These are phyloP conservation scores for Echinarachnius parma DNA, from an alignment of 53 echinoderm and acorn worm species.

Conservation along the genomic window DNA sequence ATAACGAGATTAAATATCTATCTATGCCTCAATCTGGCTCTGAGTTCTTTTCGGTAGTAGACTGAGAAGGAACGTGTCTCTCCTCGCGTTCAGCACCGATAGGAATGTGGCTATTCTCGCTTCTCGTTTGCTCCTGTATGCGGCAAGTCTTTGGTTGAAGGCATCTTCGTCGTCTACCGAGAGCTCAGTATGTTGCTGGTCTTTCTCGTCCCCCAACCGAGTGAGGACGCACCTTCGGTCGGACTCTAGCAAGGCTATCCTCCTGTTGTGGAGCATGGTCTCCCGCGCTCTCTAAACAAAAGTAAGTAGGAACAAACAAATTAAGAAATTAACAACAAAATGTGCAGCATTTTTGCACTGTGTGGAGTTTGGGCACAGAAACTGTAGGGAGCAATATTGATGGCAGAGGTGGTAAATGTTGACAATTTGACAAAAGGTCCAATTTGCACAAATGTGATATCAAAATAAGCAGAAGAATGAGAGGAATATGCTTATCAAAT, in stretches of 20 bases:
- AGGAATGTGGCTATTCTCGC: conserved; percentile 32
- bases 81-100: conserved; percentile 4
- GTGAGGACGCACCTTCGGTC: conserved; percentile 10
- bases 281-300: conserved; percentile 25
- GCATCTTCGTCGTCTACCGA: not conserved
- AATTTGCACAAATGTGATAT: too few relatives aligned
- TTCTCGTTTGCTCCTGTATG: conserved; percentile 28
- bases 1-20: too few relatives aligned
- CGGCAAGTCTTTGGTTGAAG: conserved; percentile 24
- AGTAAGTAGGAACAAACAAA: too few relatives aligned
- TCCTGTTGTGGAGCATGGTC: conserved; percentile 1
- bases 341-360: too few relatives aligned
- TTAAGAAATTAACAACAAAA: too few relatives aligned
- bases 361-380: too few relatives aligned
- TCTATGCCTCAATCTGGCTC: conserved; percentile 13
- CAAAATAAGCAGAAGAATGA: too few relatives aligned
- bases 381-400: too few relatives aligned
- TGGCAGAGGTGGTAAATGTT: too few relatives aligned
- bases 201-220: not conserved
- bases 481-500: too few relatives aligned
- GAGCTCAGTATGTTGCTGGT: not conserved
- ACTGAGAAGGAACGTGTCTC: conserved; percentile 23
- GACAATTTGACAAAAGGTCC: too few relatives aligned
- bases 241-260: conserved; percentile 16
- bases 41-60: conserved; percentile 18